Evolutionary conservation across 1,140 invertebrate species (phyloP), one percentile per base, ranked within the genome.

Genomic region (Scaptomyza montana): DNA sequence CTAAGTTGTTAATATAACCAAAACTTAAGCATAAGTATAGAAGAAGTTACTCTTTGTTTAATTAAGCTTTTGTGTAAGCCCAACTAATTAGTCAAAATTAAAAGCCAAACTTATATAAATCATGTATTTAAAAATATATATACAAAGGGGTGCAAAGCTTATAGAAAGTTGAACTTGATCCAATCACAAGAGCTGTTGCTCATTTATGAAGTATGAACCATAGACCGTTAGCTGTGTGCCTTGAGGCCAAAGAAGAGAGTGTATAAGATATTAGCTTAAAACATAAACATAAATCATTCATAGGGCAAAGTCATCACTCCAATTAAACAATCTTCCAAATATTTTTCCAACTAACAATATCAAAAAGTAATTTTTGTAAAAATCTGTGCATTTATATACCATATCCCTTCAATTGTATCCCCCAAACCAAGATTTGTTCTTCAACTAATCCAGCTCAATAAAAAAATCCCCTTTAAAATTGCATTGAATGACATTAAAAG

Each of bases 1-100:
- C 68, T 67, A 54, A 76, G 74, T 62, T 61, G 55, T 81, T 77
- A 51, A 77, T 70, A 62, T 63, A 70, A 66, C 41, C 56, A 47
- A 36, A 16, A 43, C 54, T 80, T 36, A 70, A 25, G 41, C 28
- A 45, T 82, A 78, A 63, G 65, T 74, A 62, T 49, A 63, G 62
- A 57, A 57, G 25, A 45, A 47, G 50, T 73, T 77, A 55, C 64
- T 51, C 55, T 67, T 62, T 25, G 64, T 53, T 68, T 39, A 43
- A 33, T 36, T 68, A 41, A 63, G 76, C 68, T 62, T 76, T 50
- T 59, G 33, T 60, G 46, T 41, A 55, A 54, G 21, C 30, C 62
- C 33, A 64, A 46, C 10, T 46, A 68, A 39, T 61, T 69, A 69
- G 66, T 61, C 30, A 16, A 47, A 69, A 69, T 62, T 60, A 19